Conservation (phyloP, 2,797 vertebrate species). For the Gadopsis marmoratus region DNA sequence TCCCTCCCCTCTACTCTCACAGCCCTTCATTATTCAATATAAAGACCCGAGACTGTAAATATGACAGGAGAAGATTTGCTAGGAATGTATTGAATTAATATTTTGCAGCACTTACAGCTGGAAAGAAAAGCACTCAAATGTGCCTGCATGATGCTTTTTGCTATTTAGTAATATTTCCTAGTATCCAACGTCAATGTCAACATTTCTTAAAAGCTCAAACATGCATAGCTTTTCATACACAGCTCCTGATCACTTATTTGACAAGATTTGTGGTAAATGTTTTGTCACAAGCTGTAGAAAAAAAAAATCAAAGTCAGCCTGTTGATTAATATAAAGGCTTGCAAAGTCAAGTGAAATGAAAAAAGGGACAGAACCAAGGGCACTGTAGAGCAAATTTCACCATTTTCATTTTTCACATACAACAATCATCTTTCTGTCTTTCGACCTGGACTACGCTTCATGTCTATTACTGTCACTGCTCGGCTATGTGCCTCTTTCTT, state of each 20-base stretch:
- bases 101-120: neutral
- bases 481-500: neutral
- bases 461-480: neutral
- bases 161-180: neutral
- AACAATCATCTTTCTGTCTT: neutral
- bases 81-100: neutral
- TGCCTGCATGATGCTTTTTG: neutral
- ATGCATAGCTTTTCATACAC: neutral
- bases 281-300: neutral
- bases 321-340: neutral
- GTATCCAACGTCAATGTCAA: neutral
- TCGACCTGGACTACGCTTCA: neutral
- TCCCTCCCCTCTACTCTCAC: neutral
- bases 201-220: neutral
- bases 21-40: slow-evolving; percentile 9
- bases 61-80: neutral
- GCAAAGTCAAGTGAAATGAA: neutral
- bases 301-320: neutral
- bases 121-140: neutral
- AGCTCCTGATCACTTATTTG: neutral
- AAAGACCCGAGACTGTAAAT: neutral
- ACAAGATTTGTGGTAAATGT: neutral
- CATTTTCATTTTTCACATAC: slow-evolving; percentile 9
- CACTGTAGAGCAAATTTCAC: neutral
- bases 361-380: neutral